phyloP scores from a whole-genome alignment of 2,888 invertebrate genomes.

The Eurytoma adleriae region DNA sequence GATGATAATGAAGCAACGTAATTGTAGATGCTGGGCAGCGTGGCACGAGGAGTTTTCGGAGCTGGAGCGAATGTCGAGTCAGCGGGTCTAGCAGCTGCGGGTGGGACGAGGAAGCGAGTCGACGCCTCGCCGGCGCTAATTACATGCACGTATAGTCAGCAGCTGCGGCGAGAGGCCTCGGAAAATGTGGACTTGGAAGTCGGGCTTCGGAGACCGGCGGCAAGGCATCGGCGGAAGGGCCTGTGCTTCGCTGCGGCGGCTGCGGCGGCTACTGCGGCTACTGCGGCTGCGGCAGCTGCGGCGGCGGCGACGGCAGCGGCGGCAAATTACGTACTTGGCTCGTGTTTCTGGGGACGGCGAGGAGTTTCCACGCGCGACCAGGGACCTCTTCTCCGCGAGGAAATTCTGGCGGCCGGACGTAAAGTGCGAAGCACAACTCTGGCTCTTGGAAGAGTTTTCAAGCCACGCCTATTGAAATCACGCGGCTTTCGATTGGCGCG shows the following conservation, averaged over 20 bases:
- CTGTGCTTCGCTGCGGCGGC: not conserved
- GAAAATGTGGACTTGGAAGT: not conserved
- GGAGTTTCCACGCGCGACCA: not conserved
- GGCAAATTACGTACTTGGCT: conserved; percentile 26
- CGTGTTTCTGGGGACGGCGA: not conserved
- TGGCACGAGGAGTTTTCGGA: not conserved
- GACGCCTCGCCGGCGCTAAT: conserved; percentile 9
- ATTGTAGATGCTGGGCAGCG: not conserved
- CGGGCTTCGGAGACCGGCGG: not conserved
- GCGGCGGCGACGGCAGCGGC: not conserved
- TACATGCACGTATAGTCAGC: not conserved
- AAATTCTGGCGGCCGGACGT: conserved; percentile 71
- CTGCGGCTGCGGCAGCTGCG: not conserved
- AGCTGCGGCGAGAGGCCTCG: not conserved
- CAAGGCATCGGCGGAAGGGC: not conserved
- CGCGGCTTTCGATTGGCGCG: conserved; percentile 66
- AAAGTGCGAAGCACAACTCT: conserved; percentile 63
- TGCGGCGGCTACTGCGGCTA: not conserved
- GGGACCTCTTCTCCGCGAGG: conserved; percentile 59
- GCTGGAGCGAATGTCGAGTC: no score
- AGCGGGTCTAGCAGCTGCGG: no score
- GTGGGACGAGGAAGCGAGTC: no score
- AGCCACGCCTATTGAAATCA: conserved; percentile 71
- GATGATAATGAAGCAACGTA: not conserved
- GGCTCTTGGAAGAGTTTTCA: conserved; percentile 64